These are phyloP conservation scores for Guaruba guarouba DNA, from an alignment of 2,113 vertebrate genomes.

Conservation along the genomic window DNA sequence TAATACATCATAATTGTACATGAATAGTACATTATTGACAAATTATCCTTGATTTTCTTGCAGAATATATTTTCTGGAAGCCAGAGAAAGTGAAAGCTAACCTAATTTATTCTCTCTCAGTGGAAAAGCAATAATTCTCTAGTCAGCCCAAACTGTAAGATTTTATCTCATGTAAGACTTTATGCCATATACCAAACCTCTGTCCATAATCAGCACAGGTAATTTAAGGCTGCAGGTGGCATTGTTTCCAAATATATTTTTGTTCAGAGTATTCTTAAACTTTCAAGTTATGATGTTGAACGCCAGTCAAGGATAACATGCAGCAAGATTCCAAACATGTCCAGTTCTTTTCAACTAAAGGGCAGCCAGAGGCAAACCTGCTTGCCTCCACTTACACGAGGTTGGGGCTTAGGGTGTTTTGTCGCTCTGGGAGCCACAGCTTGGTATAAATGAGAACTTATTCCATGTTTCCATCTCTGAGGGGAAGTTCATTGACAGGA, in stretches of 20 bases:
- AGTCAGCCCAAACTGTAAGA: background rate
- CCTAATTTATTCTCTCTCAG: background rate
- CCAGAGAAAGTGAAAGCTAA: background rate
- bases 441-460: background rate
- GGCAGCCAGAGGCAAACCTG: background rate
- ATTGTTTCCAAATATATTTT: background rate
- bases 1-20: background rate
- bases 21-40: background rate
- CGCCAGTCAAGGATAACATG: background rate
- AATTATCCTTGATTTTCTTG: background rate
- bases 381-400: background rate
- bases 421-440: background rate
- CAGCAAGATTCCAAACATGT: background rate
- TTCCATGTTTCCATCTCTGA: background rate
- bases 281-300: background rate
- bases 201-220: background rate
- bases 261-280: background rate
- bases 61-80: background rate
- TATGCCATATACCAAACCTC: background rate
- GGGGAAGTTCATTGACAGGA: background rate
- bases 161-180: background rate
- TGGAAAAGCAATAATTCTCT: background rate
- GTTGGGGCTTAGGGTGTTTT: background rate
- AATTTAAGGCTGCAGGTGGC: background rate
- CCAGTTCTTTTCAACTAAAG: background rate